These are phyloP conservation scores for Drepanosiphum platanoidis DNA, from an alignment of 2,888 invertebrate genomes.

Conservation along the genomic window DNA sequence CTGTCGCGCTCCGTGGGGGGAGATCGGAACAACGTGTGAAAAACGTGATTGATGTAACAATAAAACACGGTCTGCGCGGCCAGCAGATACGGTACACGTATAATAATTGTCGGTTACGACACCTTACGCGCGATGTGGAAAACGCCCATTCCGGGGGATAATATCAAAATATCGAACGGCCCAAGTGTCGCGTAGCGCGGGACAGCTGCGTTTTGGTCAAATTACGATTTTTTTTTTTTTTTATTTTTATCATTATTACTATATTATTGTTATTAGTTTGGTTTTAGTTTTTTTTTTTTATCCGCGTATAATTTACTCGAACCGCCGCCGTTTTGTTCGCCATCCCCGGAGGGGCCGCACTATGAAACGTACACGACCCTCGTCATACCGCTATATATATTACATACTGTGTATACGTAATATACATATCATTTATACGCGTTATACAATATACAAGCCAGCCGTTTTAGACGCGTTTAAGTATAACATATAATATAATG, in stretches of 20 bases:
- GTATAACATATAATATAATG: not conserved
- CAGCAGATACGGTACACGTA: not conserved
- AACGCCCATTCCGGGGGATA: slow-evolving; percentile 48
- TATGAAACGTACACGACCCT: slow-evolving; percentile 37
- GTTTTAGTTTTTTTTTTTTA: not conserved
- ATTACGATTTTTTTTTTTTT: not conserved
- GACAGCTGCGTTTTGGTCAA: slow-evolving; percentile 52
- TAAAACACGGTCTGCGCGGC: not conserved
- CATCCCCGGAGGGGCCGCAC: slow-evolving; percentile 8
- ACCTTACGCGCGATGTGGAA: slow-evolving; percentile 26
- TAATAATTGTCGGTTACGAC: slow-evolving; percentile 59
- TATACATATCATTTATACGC: not conserved
- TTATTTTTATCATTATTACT: too few species aligned
- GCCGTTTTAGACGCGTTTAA: not conserved
- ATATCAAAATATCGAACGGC: slow-evolving; percentile 36
- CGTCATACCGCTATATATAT: not conserved
- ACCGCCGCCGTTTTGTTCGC: slow-evolving; percentile 31
- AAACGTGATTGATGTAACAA: slow-evolving; percentile 49
- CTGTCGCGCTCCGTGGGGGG: slow-evolving; percentile 6
- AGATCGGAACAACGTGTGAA: slow-evolving; percentile 53
- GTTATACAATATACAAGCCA: too few species aligned
- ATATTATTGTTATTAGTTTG: too few species aligned
- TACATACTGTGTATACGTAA: not conserved
- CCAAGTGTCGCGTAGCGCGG: slow-evolving; percentile 25
- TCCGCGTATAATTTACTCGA: slow-evolving; percentile 36